Conservation (phyloP, 1,140 invertebrate genomes). For the Papilio helenus region DNA sequence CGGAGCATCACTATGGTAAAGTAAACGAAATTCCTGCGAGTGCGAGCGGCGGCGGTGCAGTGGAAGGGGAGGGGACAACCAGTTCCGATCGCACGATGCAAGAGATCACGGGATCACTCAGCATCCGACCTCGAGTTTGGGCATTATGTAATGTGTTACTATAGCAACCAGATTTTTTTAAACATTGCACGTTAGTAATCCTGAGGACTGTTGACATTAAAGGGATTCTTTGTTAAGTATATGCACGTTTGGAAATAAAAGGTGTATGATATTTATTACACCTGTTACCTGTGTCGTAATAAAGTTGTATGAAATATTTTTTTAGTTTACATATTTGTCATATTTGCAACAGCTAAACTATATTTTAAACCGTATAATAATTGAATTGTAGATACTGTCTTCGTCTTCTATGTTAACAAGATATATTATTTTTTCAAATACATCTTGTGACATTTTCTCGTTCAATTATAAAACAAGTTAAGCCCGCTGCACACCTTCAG, state of each 20-base stretch:
- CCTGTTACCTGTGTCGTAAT: background rate
- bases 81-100: conserved; percentile 10
- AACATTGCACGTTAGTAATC: background rate
- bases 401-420: too few relatives aligned
- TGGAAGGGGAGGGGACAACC: background rate
- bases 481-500: too few relatives aligned
- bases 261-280: background rate
- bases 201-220: too few relatives aligned
- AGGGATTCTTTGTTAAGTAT: background rate
- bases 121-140: conserved; percentile 13
- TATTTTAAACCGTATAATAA: too few relatives aligned
- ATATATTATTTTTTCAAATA: too few relatives aligned
- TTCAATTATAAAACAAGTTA: too few relatives aligned
- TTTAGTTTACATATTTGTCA: too few relatives aligned
- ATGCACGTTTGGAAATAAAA: background rate
- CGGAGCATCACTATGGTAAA: conserved; percentile 26
- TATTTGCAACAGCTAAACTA: too few relatives aligned
- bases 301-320: background rate
- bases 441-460: too few relatives aligned
- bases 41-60: background rate
- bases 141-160: background rate
- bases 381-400: too few relatives aligned
- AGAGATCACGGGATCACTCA: conserved; percentile 19
- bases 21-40: conserved; percentile 41
- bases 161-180: background rate